phyloP scores from a whole-genome alignment of 30 jellyfish, hydroid and myxozoan genomes.

The Cassiopea xamachana region DNA sequence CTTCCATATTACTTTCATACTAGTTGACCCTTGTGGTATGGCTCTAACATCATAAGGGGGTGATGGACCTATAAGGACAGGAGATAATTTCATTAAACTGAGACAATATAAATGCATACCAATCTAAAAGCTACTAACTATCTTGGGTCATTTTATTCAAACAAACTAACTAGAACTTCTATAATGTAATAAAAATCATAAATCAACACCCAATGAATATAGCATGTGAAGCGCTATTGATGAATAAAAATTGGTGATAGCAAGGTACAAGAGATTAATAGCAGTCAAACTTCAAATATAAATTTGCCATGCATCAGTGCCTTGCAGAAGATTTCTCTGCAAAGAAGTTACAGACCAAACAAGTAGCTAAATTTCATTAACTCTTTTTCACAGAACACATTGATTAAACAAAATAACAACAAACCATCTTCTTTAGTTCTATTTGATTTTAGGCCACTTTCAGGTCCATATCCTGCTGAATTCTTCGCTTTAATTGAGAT shows the following conservation, averaged over 20 bases:
- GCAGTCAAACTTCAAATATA: too few species aligned
- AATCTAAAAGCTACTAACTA: too few species aligned
- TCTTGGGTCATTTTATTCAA: too few species aligned
- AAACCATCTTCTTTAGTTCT: conserved; percentile 61
- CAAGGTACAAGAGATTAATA: too few species aligned
- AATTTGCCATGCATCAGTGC: too few species aligned
- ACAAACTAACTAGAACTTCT: too few species aligned
- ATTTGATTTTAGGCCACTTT: not conserved
- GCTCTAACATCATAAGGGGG: conserved; percentile 31
- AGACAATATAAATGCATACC: too few species aligned
- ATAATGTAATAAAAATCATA: too few species aligned
- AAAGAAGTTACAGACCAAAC: not conserved
- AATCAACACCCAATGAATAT: too few species aligned
- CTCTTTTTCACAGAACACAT: not conserved
- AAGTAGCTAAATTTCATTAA: not conserved
- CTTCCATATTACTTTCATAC: conserved; percentile 51
- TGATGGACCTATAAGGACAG: conserved; percentile 56
- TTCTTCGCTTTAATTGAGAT: conserved; percentile 47
- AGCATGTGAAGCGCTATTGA: too few species aligned
- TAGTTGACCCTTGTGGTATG: conserved; percentile 29
- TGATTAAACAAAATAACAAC: not conserved
- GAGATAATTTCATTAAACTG: not conserved
- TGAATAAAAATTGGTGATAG: too few species aligned
- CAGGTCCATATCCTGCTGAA: conserved; percentile 65
- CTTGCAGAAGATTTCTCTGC: too few species aligned